Conservation (phyloP, 2,797 vertebrate species). For the Tarsius wallacei region DNA sequence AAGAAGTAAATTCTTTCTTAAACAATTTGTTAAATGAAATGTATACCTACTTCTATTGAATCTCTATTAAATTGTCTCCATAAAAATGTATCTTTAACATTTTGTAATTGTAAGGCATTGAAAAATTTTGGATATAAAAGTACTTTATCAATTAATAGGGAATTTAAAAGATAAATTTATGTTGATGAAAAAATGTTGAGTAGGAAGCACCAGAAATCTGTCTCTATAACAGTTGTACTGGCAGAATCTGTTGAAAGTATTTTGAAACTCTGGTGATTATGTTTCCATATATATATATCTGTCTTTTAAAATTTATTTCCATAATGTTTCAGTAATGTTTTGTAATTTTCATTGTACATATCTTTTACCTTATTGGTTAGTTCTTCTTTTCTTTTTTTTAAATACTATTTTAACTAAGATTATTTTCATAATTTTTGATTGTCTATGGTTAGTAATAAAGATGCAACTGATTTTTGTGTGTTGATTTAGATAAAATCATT, state of each 20-base stretch:
- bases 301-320: no score
- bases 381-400: no score
- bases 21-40: background rate
- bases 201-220: background rate
- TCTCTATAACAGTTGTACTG: background rate
- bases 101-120: background rate
- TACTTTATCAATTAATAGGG: background rate
- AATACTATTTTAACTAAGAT: no score
- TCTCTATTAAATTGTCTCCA: background rate
- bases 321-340: no score
- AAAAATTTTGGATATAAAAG: constrained; percentile 10
- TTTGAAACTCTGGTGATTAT: background rate
- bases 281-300: no score
- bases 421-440: no score
- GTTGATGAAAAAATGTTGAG: background rate
- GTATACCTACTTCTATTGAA: background rate
- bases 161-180: background rate
- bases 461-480: no score
- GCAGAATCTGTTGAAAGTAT: background rate
- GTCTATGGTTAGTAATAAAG: no score
- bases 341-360: no score
- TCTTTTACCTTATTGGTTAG: no score
- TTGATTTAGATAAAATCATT: no score
- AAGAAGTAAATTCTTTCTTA: background rate
- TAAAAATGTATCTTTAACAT: background rate